Evolutionary conservation across 2,797 vertebrate genomes (phyloP).

Genomic region (Streptopelia turtur): DNA sequence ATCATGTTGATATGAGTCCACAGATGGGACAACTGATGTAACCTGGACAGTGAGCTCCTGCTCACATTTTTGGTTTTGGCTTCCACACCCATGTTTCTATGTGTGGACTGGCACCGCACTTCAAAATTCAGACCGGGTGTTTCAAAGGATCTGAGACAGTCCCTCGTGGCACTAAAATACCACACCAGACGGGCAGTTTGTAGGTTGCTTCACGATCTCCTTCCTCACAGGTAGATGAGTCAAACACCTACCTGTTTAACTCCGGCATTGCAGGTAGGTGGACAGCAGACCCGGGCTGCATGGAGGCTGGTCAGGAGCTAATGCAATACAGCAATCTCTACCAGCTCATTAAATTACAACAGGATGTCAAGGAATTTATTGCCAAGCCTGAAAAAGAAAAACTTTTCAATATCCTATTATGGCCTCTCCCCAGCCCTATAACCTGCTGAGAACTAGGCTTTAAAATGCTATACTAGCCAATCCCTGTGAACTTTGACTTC

Average conservation of each 20-base stretch:
- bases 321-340: neutral
- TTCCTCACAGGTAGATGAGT: neutral
- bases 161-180: neutral
- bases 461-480: neutral
- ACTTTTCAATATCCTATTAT: neutral
- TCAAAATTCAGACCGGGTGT: neutral
- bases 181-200: neutral
- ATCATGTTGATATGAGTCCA: rapidly evolving
- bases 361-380: neutral
- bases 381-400: constrained; percentile 20
- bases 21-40: rapidly evolving
- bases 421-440: neutral
- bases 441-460: constrained; percentile 3
- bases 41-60: neutral
- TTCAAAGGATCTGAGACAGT: neutral
- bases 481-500: neutral
- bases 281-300: neutral
- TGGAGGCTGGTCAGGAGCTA: neutral
- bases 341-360: neutral
- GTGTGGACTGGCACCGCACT: too few relatives aligned
- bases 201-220: neutral
- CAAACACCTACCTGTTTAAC: neutral
- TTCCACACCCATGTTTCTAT: neutral
- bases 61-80: neutral
- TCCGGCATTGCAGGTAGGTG: rapidly evolving